Evolutionary conservation across 2,888 invertebrate genomes (phyloP).

Genomic region (Drymonia ruficornis): DNA sequence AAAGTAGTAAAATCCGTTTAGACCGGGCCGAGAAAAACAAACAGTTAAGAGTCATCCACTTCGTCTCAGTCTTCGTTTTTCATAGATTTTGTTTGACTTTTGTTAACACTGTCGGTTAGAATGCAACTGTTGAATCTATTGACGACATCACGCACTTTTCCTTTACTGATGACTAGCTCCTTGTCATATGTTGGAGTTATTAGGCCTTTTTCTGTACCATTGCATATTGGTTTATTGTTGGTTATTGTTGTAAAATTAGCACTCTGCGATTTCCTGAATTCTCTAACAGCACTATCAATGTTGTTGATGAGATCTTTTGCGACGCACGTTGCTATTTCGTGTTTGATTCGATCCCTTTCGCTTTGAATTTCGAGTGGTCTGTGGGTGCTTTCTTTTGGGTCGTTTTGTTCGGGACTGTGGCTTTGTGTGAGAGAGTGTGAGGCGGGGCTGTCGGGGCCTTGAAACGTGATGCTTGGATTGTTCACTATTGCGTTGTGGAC

Average conservation of each 20-base stretch:
- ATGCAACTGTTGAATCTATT: slow-evolving; percentile 73
- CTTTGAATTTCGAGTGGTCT: slow-evolving; percentile 61
- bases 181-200: slow-evolving; percentile 77
- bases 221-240: slow-evolving; percentile 49
- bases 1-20: slow-evolving; percentile 44
- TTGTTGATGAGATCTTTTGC: slow-evolving; percentile 78
- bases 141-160: slow-evolving; percentile 78
- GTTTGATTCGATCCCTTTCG: slow-evolving; percentile 75
- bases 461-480: slow-evolving; percentile 78
- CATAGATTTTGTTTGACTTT: slow-evolving; percentile 49
- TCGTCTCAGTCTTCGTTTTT: slow-evolving; percentile 59
- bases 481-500: slow-evolving; percentile 48
- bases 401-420: slow-evolving; percentile 66
- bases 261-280: slow-evolving; percentile 74
- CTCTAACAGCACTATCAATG: slow-evolving; percentile 72
- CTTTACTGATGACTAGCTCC: slow-evolving; percentile 76
- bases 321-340: slow-evolving; percentile 77
- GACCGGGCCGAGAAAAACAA: slow-evolving; percentile 46
- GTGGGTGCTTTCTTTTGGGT: slow-evolving; percentile 56
- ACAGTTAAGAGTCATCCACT: slow-evolving; percentile 19
- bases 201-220: slow-evolving; percentile 64
- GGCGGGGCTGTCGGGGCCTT: slow-evolving; percentile 79
- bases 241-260: slow-evolving; percentile 54
- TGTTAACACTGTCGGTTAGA: slow-evolving; percentile 43
- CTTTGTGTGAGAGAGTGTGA: slow-evolving; percentile 71